Percentiles rank a stretch among this genome's conserved stretches.
These are phyloP conservation scores for Alosa alosa DNA, from an alignment of 2,113 vertebrate species.

Conservation along the genomic window DNA sequence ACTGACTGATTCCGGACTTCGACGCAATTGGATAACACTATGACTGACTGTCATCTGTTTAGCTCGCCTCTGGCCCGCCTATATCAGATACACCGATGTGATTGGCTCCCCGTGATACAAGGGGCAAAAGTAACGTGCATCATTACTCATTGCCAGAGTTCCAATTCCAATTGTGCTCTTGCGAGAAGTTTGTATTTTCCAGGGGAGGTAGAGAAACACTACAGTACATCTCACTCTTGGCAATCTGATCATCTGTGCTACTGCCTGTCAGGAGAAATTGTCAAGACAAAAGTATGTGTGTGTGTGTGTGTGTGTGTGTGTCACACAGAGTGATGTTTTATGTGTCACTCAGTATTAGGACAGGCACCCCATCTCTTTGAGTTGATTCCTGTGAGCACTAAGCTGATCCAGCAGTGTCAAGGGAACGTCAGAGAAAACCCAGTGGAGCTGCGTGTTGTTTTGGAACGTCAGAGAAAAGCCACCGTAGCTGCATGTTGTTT, in stretches of 20 bases:
- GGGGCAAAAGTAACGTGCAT: too few species aligned
- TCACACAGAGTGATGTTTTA: background rate
- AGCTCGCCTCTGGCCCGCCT: too few species aligned
- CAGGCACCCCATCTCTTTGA: background rate
- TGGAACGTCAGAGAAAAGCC: background rate
- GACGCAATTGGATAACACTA: too few species aligned
- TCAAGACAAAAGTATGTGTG: background rate
- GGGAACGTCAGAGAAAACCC: background rate
- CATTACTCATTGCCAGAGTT: too few species aligned
- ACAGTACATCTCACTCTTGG: background rate
- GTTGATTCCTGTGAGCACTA: background rate
- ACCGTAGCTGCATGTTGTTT: background rate
- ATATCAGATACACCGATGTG: too few species aligned
- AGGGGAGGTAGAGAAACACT: background rate
- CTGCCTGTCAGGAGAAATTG: background rate
- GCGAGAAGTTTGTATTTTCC: background rate
- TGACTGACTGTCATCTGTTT: too few species aligned
- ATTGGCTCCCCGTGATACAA: too few species aligned
- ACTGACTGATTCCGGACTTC: too few species aligned
- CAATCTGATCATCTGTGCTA: background rate
- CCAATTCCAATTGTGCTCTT: too few species aligned
- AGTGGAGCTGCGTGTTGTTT: background rate
- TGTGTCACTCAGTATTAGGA: background rate
- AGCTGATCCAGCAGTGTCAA: background rate
- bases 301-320: constrained; percentile 4